These are phyloP conservation scores for Peromyscus attwateri DNA, from an alignment of 2,797 vertebrate species.

Conservation along the genomic window DNA sequence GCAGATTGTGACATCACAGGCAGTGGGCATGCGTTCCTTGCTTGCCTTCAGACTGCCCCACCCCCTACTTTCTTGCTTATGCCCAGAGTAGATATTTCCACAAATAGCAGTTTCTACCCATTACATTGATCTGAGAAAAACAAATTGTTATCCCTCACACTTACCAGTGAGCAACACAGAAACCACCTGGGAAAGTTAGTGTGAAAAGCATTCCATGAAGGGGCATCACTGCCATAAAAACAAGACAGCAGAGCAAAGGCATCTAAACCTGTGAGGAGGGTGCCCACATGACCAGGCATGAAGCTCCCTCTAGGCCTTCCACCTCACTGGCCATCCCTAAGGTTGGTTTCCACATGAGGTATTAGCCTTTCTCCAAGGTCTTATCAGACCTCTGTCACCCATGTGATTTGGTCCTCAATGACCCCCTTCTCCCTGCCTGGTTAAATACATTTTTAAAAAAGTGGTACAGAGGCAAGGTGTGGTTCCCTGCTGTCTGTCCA, in stretches of 20 bases:
- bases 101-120: background rate
- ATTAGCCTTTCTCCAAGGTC: background rate
- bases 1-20: background rate
- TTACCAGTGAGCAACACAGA: background rate
- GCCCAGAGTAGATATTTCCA: background rate
- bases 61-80: background rate
- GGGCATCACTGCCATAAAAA: background rate
- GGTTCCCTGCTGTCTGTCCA: background rate
- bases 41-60: background rate
- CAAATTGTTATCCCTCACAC: background rate
- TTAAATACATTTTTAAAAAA: background rate
- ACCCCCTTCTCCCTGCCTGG: background rate
- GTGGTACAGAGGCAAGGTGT: too few relatives aligned
- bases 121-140: background rate
- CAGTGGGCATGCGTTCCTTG: background rate
- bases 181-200: background rate
- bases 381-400: background rate
- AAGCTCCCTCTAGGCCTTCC: background rate
- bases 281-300: background rate
- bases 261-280: too few relatives aligned
- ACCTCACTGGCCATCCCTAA: background rate
- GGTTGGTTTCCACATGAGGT: background rate
- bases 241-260: background rate
- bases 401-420: background rate
- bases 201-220: background rate